Evolutionary conservation across 2,113 vertebrate genomes (phyloP).

Genomic region (Aldabrachelys gigantea): DNA sequence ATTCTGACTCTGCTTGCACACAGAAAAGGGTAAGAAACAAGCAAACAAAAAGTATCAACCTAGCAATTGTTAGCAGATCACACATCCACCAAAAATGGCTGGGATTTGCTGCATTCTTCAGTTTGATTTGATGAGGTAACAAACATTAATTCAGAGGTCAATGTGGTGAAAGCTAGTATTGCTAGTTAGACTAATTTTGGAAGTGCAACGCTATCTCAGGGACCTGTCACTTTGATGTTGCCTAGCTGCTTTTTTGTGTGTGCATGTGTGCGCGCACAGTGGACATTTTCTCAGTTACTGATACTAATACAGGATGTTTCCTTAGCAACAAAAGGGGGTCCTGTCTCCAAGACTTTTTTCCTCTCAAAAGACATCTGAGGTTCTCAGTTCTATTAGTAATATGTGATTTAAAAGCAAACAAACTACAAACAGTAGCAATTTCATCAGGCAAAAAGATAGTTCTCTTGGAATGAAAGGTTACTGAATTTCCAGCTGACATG

Average conservation of each 20-base stretch:
- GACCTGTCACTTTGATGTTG: not conserved
- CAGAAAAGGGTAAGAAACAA: not conserved
- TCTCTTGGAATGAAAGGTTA: not conserved
- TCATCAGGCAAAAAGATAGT: not conserved
- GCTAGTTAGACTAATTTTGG: not conserved
- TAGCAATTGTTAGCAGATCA: not conserved
- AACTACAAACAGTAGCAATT: not conserved
- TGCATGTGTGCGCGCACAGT: not conserved
- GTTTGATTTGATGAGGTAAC: not conserved
- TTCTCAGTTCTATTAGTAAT: not conserved
- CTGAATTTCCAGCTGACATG: not conserved
- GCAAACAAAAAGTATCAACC: not conserved
- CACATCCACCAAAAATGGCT: not conserved
- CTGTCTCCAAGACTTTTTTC: not conserved
- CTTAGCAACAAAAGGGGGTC: not conserved
- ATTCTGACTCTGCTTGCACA: no score
- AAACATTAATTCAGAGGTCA: not conserved
- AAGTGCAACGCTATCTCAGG: not conserved
- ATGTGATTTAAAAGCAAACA: not conserved
- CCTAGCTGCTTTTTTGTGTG: not conserved
- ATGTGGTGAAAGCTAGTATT: not conserved
- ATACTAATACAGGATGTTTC: not conserved
- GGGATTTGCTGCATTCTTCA: not conserved
- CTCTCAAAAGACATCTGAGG: not conserved
- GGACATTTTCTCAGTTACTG: not conserved